Evolutionary conservation across 1,140 invertebrate genomes (phyloP), one percentile per base, ranked within the genome.

Genomic region (Metaphire vulgaris): DNA sequence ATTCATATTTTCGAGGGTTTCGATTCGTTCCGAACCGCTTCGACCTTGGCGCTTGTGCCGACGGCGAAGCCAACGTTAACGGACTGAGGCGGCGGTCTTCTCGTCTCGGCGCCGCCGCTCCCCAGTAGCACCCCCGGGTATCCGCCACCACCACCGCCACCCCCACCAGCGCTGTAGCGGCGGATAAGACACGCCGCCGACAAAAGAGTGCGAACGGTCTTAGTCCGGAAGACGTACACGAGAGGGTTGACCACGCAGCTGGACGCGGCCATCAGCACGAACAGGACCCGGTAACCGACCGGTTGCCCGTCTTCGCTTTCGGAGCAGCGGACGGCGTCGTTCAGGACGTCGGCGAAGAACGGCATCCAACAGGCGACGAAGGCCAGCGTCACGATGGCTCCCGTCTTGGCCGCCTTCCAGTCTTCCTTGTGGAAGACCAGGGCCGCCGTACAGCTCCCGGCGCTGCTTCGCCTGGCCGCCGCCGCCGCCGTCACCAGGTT

Each of bases 191-290:
- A n/a, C 21, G 41, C 41, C 26, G 74, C 67, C 64, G 75, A 79
- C 0, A 84, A 74, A 74, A 83, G 81, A 32, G 80, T 76, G 31
- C 86, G 83, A 1, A 87, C 85, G 34, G 85, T 82, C 75, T 87
- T 86, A 77, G 87, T 88, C 15, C 88, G 83, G 80, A 89, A 89
- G 30, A 89, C 88, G 81, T 89, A 89, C 28, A 89, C 88, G 74
- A 89, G 84, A 1, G 89, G 88, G 80, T 88, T 89, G 71, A 88
- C 77, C 0, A 85, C 82, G 73, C 84, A 86, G 76, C 83, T 83
- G 56, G 82, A 80, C 78, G 86, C 82, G 16, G 85, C 85, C 67
- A 83, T 73, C 1, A 81, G 77, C 76, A 84, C 82, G 41, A 83
- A 83, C 1, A 82, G 56, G 15, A 78, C 79, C 77, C 81, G 79